These are phyloP conservation scores for Poecilobothrus nobilitatus DNA, from an alignment of 2,888 invertebrate genomes.

Conservation along the genomic window DNA sequence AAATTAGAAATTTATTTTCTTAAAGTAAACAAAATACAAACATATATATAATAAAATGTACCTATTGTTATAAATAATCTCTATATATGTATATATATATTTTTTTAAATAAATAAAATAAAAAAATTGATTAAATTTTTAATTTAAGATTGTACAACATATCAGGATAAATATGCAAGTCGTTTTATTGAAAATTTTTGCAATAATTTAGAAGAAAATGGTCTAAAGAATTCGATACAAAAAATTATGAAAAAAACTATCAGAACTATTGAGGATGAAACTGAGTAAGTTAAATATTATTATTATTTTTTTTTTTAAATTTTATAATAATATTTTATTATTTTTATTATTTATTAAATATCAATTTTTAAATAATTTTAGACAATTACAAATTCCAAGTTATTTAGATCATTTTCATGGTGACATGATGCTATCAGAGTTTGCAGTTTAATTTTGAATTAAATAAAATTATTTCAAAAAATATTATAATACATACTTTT, in stretches of 20 bases:
- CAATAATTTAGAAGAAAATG: background rate
- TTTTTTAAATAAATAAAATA: too few relatives aligned
- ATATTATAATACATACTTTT: too few relatives aligned
- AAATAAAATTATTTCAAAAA: too few relatives aligned
- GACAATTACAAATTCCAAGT: background rate
- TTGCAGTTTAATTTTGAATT: background rate
- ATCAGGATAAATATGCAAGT: background rate
- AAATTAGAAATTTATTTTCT: too few relatives aligned
- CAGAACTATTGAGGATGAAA: background rate
- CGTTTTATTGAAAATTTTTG: background rate
- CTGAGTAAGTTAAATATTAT: constrained; percentile 1
- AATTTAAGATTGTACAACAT: background rate
- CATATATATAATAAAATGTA: too few relatives aligned
- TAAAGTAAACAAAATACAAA: too few relatives aligned
- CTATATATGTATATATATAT: too few relatives aligned
- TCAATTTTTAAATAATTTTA: background rate
- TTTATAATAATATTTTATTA: background rate
- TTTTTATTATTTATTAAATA: too few relatives aligned
- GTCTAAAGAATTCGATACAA: background rate
- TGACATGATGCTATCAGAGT: background rate
- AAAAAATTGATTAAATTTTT: too few relatives aligned
- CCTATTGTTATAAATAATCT: too few relatives aligned
- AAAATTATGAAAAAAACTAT: background rate
- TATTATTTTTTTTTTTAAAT: too few relatives aligned
- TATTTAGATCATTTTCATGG: constrained; percentile 1